Conservation (phyloP, 2,797 vertebrate species). For the Parauchenoglanis ngamensis region DNA sequence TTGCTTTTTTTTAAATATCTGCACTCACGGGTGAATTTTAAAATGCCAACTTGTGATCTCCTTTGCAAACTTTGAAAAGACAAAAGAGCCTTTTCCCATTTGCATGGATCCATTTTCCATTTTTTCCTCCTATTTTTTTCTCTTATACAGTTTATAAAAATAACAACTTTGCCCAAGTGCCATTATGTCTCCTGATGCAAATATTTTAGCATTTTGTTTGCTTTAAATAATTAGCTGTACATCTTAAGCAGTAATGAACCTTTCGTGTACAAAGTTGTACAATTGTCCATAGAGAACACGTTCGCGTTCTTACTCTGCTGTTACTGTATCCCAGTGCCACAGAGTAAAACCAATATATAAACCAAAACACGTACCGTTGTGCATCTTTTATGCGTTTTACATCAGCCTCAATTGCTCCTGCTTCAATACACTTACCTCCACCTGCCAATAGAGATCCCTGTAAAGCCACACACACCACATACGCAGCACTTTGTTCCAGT, state of each 20-base stretch:
- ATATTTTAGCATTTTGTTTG: not conserved
- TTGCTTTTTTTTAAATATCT: not conserved
- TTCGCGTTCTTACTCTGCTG: not conserved
- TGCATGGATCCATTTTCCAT: not conserved
- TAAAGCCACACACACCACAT: not conserved
- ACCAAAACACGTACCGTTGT: not conserved
- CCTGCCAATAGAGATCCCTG: not conserved
- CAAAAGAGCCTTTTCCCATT: not conserved
- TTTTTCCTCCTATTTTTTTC: not conserved
- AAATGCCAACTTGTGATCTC: conserved; percentile 13
- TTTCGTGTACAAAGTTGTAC: not conserved
- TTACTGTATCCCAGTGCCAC: not conserved
- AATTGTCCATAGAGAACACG: not conserved
- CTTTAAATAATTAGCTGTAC: not conserved
- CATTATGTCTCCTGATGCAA: not conserved
- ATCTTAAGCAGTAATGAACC: not conserved
- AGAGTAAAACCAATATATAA: not conserved
- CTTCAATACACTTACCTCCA: not conserved
- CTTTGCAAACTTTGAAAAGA: not conserved
- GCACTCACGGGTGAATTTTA: conserved; percentile 7
- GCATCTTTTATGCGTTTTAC: not conserved
- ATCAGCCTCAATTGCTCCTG: not conserved
- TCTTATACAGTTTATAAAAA: not conserved
- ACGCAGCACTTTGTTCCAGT: not conserved
- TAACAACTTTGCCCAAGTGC: not conserved